Evolutionary conservation across 2,113 vertebrate genomes (phyloP).

Genomic region (Sphyrna mokarran): DNA sequence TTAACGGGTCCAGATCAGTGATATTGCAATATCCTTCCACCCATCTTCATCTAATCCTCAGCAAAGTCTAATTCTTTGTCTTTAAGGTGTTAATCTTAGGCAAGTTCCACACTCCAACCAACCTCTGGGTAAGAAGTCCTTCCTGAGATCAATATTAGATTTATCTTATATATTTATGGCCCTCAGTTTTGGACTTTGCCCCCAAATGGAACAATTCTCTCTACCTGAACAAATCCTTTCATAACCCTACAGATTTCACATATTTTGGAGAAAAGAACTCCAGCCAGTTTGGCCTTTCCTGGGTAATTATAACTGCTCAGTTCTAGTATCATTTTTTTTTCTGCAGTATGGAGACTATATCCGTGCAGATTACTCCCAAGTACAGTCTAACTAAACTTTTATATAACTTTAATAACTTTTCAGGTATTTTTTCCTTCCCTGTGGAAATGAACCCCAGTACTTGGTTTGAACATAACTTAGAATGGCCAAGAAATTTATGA

Average conservation of each 20-base stretch:
- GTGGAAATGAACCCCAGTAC: not conserved
- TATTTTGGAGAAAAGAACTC: not conserved
- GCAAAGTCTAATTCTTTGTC: not conserved
- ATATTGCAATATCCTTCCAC: not conserved
- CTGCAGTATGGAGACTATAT: not conserved
- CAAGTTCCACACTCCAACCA: not conserved
- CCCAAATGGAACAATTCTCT: not conserved
- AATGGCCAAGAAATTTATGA: not conserved
- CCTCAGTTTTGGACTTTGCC: not conserved
- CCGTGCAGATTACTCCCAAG: not conserved
- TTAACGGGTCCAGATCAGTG: not conserved
- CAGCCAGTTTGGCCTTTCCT: not conserved
- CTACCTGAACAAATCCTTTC: not conserved
- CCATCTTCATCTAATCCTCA: too few species aligned
- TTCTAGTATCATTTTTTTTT: too few species aligned
- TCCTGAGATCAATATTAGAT: not conserved
- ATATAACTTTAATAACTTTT: not conserved
- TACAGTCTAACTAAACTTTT: not conserved
- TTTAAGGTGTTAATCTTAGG: not conserved
- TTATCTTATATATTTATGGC: not conserved
- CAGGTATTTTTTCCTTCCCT: too few species aligned
- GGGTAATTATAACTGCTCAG: too few species aligned
- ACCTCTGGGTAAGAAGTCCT: not conserved
- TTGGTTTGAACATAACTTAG: not conserved
- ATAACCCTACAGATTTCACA: not conserved